A percentile compares a stretch with the other conserved stretches of the same genome.
phyloP scores from a whole-genome alignment of 2,797 vertebrate species.

The Ctenopoma kingsleyae region DNA sequence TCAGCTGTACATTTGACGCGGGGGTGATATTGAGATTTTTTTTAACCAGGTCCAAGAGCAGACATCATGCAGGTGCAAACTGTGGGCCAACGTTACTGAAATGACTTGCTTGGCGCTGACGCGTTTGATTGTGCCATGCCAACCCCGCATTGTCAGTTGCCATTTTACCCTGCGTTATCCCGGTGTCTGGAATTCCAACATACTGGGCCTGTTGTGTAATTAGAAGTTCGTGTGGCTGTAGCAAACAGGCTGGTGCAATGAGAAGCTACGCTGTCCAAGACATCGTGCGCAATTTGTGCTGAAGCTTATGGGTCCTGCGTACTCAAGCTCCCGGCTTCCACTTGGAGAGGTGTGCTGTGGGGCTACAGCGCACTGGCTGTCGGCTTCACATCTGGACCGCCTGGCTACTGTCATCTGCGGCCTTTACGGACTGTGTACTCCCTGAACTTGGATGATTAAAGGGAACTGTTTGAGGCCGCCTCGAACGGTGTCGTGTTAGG shows the following conservation, averaged over 20 bases:
- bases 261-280: constrained; percentile 70
- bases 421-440: constrained; percentile 70
- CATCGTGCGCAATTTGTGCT: constrained; percentile 78
- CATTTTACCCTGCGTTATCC: constrained; percentile 82
- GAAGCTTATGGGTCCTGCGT: constrained; percentile 86
- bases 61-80: constrained; percentile 82
- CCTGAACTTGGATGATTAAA: constrained; percentile 70
- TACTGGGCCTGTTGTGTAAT: constrained; percentile 77
- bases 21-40: constrained; percentile 72
- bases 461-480: constrained; percentile 46
- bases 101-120: constrained; percentile 81
- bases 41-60: constrained; percentile 62
- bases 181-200: constrained; percentile 73
- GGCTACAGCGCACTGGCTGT: constrained; percentile 76
- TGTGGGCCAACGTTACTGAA: constrained; percentile 75
- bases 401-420: constrained; percentile 74
- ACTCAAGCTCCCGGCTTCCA: constrained; percentile 83
- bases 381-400: constrained; percentile 82
- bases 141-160: constrained; percentile 81
- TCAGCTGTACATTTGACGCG: constrained; percentile 74
- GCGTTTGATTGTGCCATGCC: constrained; percentile 77
- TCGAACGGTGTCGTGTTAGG: constrained; percentile 70
- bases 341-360: constrained; percentile 80
- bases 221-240: constrained; percentile 80
- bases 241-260: constrained; percentile 76